A percentile compares a stretch with the other conserved stretches of the same genome.
Evolutionary conservation across 2,888 invertebrate species (phyloP).

Genomic region (Drosophila incognita): DNA sequence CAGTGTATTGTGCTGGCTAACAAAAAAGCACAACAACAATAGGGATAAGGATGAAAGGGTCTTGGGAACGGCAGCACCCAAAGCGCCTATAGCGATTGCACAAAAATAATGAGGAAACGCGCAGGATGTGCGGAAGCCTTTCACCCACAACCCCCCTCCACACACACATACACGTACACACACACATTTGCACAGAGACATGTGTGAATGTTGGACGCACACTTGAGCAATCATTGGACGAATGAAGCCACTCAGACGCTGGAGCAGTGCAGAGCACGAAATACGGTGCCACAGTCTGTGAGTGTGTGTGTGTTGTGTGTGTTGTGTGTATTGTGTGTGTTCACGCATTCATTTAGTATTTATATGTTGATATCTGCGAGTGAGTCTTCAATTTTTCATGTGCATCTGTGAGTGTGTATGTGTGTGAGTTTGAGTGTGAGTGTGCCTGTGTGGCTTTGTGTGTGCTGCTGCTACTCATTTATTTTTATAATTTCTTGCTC

Average conservation of each 20-base stretch:
- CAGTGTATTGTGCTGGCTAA: conserved; percentile 58
- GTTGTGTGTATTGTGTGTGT: conserved; percentile 20
- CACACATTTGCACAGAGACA: neutral
- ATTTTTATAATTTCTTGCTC: conserved; percentile 68
- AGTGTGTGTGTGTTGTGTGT: conserved; percentile 19
- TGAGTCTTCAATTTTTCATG: conserved; percentile 70
- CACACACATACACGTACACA: conserved; percentile 12
- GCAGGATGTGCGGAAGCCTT: conserved; percentile 68
- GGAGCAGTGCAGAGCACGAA: conserved; percentile 25
- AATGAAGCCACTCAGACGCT: conserved; percentile 79
- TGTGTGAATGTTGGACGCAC: conserved; percentile 43
- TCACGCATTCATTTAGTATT: conserved; percentile 71
- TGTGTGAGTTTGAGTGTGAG: neutral
- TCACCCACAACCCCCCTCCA: conserved; percentile 25
- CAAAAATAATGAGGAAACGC: conserved; percentile 79
- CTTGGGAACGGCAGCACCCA: conserved; percentile 45
- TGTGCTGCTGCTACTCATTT: conserved; percentile 53
- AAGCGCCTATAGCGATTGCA: conserved; percentile 77
- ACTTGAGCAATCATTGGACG: conserved; percentile 74
- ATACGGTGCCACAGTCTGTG: conserved; percentile 36
- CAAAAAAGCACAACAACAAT: conserved; percentile 58
- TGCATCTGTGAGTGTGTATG: conserved; percentile 17
- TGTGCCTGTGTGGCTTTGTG: conserved; percentile 12
- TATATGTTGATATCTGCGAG: conserved; percentile 76
- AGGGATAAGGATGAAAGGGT: conserved; percentile 44